A percentile compares a stretch with the other conserved stretches of the same genome.
phyloP scores from a whole-genome alignment of 64 coral and sea anemone genomes.

The Stylophora pistillata region DNA sequence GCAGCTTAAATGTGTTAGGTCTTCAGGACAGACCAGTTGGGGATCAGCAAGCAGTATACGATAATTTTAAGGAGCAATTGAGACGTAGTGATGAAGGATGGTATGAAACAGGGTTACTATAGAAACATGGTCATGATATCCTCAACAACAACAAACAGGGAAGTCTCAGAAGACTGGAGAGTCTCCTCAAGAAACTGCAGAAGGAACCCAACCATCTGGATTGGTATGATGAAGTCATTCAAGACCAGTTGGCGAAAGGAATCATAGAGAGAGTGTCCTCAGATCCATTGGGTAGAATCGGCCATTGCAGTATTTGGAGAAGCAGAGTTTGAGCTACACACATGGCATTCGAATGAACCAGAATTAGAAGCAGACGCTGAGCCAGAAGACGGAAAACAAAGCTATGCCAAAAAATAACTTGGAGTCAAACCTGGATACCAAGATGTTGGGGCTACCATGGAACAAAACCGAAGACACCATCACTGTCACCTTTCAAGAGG shows the following conservation, averaged over 20 bases:
- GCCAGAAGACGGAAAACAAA: slow-evolving; percentile 7
- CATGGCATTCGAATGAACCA: too few relatives aligned
- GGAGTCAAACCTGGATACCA: slow-evolving; percentile 28
- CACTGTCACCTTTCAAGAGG: slow-evolving; percentile 8
- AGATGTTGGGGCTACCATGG: slow-evolving; percentile 42
- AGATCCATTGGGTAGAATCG: background rate
- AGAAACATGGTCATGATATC: slow-evolving; percentile 42
- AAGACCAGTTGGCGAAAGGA: slow-evolving; percentile 49
- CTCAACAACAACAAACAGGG: slow-evolving; percentile 52
- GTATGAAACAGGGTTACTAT: slow-evolving; percentile 66
- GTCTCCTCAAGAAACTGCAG: slow-evolving; percentile 42
- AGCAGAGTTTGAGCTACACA: too few relatives aligned
- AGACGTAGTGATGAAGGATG: slow-evolving; percentile 13
- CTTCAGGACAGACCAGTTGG: slow-evolving; percentile 47
- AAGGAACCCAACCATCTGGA: slow-evolving; percentile 28
- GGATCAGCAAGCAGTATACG: slow-evolving; percentile 38
- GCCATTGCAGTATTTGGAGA: too few relatives aligned
- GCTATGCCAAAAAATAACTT: slow-evolving; percentile 35
- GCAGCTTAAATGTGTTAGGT: slow-evolving; percentile 53
- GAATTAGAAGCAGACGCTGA: too few relatives aligned
- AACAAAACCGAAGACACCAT: slow-evolving; percentile 40
- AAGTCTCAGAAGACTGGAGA: slow-evolving; percentile 36
- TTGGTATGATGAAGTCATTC: slow-evolving; percentile 51
- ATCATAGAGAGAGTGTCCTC: slow-evolving; percentile 16
- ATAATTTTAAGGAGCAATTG: slow-evolving; percentile 55